Evolutionary conservation across 2,888 invertebrate species (phyloP).

Genomic region (Strigamia transsilvanica): DNA sequence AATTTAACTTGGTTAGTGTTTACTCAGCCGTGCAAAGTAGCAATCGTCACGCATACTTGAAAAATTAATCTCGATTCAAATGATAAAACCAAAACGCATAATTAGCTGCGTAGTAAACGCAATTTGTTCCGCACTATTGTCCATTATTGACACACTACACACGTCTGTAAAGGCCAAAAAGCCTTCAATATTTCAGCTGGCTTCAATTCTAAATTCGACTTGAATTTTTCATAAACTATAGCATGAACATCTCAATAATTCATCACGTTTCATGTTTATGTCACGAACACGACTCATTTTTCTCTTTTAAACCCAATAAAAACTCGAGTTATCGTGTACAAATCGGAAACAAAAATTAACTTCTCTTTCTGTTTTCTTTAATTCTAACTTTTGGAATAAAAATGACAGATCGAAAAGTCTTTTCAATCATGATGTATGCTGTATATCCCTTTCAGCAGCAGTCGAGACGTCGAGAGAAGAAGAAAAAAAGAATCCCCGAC

Average conservation of each 20-base stretch:
- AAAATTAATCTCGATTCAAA: not conserved
- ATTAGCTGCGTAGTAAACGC: not conserved
- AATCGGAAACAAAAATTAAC: not conserved
- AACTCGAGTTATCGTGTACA: too few relatives aligned
- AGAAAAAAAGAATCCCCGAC: not conserved
- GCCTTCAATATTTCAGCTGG: not conserved
- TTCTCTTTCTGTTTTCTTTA: not conserved
- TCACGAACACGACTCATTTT: not conserved
- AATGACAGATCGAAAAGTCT: constrained; percentile 7
- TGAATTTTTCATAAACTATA: not conserved
- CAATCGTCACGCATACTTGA: not conserved
- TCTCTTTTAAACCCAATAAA: not conserved
- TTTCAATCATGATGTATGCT: not conserved
- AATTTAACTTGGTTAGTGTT: not conserved
- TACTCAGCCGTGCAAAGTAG: not conserved
- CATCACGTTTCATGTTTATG: not conserved
- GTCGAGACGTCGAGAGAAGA: not conserved
- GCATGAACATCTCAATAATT: not conserved
- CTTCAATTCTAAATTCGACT: not conserved
- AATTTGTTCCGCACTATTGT: not conserved
- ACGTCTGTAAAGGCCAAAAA: not conserved
- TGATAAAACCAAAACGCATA: not conserved
- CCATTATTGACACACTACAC: not conserved
- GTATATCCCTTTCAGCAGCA: not conserved
- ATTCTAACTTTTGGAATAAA: not conserved